A percentile compares a stretch with the other conserved stretches of the same genome.
Evolutionary conservation across 1,140 invertebrate species (phyloP).

Genomic region (Neodiprion lecontei): DNA sequence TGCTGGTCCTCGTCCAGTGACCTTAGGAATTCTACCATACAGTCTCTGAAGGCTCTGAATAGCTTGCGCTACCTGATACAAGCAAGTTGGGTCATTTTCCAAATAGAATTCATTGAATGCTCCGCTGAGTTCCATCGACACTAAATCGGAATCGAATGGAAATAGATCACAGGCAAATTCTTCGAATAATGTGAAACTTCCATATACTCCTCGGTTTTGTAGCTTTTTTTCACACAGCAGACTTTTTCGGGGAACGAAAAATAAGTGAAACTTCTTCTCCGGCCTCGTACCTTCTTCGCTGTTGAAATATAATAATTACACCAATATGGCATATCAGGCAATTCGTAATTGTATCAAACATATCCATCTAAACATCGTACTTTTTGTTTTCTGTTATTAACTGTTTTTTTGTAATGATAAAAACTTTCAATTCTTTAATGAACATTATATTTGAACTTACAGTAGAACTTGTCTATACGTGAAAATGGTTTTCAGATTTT

Average conservation of each 20-base stretch:
- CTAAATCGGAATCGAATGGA: conserved; percentile 90
- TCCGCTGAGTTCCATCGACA: conserved; percentile 89
- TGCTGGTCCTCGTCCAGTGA: conserved; percentile 89
- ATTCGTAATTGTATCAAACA: conserved; percentile 10
- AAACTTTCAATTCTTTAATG: neutral
- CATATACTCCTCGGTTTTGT: conserved; percentile 81
- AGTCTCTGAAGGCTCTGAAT: conserved; percentile 85
- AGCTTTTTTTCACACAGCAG: conserved; percentile 85
- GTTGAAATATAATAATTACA: conserved; percentile 22
- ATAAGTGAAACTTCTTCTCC: conserved; percentile 75
- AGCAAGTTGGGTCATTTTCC: conserved; percentile 86
- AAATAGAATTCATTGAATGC: conserved; percentile 84
- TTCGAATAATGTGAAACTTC: conserved; percentile 79
- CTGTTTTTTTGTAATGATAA: neutral
- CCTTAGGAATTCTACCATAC: conserved; percentile 88
- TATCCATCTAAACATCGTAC: neutral
- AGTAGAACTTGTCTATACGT: no score
- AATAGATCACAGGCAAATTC: conserved; percentile 89
- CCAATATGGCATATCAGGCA: conserved; percentile 5
- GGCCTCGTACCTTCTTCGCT: conserved; percentile 55
- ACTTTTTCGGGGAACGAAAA: conserved; percentile 90
- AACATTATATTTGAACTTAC: conserved; percentile 15
- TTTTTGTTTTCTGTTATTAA: neutral
- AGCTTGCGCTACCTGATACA: conserved; percentile 89
- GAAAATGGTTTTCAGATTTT: no score